Evolutionary conservation across 2,888 invertebrate species (phyloP).

Genomic region (Volucella inanis): DNA sequence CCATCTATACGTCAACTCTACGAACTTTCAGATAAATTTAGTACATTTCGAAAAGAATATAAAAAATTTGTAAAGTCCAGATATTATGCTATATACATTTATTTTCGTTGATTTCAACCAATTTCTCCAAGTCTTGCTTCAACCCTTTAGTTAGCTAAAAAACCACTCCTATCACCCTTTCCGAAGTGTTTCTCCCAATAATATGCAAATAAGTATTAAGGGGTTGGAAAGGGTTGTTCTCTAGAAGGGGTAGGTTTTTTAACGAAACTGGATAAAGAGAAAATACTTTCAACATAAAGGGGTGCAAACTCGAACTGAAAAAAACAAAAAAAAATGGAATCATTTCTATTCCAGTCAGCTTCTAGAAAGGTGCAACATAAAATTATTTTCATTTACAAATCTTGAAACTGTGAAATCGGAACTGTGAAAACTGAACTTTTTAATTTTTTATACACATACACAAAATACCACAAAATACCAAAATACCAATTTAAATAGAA

Average conservation of each 20-base stretch:
- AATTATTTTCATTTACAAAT: not conserved
- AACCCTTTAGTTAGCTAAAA: constrained; percentile 24
- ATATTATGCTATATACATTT: too few species aligned
- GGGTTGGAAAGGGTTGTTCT: constrained; percentile 69
- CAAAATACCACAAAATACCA: too few species aligned
- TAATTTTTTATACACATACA: too few species aligned
- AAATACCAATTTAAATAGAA: too few species aligned
- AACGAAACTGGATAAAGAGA: constrained; percentile 60
- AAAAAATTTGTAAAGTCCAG: too few species aligned
- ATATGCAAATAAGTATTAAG: constrained; percentile 62
- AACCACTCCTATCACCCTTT: constrained; percentile 5
- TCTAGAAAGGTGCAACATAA: not conserved
- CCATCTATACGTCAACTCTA: too few species aligned
- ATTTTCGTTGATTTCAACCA: not conserved
- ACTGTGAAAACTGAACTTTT: too few species aligned
- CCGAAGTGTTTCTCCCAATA: constrained; percentile 20
- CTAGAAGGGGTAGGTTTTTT: constrained; percentile 63
- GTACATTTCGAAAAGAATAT: too few species aligned
- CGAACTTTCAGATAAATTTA: too few species aligned
- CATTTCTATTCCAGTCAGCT: constrained; percentile 1
- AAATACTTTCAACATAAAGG: not conserved
- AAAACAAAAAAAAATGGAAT: not conserved
- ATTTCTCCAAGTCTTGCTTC: not conserved
- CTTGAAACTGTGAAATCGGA: not conserved
- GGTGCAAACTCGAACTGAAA: not conserved